Percentiles rank a stretch among this genome's conserved stretches.
Evolutionary conservation across 2,797 vertebrate species (phyloP).

Genomic region (Megaceryle alcyon): DNA sequence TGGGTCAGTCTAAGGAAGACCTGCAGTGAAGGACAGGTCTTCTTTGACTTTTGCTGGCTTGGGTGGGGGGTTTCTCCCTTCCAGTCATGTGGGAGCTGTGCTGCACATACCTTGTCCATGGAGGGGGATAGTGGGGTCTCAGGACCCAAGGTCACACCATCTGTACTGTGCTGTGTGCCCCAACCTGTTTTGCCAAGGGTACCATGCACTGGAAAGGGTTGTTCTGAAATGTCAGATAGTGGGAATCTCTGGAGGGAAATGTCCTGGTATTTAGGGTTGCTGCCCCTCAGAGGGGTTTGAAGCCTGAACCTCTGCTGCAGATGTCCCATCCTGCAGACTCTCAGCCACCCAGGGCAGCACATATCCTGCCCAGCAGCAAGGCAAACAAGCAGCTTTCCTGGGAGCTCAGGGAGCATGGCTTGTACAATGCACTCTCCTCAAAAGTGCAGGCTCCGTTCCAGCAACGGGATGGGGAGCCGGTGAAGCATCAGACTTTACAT

Average conservation of each 20-base stretch:
- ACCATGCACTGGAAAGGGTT: background rate
- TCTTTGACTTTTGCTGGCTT: background rate
- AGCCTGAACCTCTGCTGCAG: background rate
- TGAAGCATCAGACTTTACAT: background rate
- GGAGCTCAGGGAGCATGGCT: background rate
- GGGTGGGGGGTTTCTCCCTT: background rate
- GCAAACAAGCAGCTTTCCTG: background rate
- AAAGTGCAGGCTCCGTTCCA: background rate
- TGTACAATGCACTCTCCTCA: background rate
- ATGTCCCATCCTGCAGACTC: background rate
- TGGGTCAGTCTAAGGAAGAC: background rate
- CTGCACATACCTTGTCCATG: background rate
- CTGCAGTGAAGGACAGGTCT: background rate
- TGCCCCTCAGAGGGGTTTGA: background rate
- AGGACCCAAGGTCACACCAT: background rate
- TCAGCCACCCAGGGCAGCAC: background rate
- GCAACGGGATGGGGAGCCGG: background rate
- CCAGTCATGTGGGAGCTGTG: fast-evolving
- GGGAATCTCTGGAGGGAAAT: background rate
- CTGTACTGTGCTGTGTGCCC: background rate
- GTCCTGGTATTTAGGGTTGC: background rate
- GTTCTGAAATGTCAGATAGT: background rate
- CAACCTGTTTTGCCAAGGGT: background rate
- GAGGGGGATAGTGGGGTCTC: background rate
- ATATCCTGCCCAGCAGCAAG: background rate